Percentiles rank a stretch among this genome's conserved stretches.
These are phyloP conservation scores for Pseudobourletiella spinata DNA, from an alignment of 1,140 invertebrate species.

Conservation along the genomic window DNA sequence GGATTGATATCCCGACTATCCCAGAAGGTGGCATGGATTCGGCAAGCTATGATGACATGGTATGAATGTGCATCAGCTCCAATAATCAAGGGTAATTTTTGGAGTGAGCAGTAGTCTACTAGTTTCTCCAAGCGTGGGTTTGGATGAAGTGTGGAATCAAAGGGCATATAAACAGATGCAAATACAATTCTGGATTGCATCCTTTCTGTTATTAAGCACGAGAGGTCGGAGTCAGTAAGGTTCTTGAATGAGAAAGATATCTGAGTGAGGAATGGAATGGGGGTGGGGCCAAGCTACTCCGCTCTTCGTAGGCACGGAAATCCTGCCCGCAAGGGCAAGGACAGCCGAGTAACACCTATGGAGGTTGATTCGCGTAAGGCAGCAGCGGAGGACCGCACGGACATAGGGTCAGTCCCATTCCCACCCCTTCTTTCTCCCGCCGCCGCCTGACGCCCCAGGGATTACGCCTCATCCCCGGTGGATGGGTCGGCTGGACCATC, in stretches of 20 bases:
- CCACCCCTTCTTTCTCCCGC: too few relatives aligned
- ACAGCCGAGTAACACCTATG: neutral
- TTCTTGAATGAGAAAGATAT: conserved; percentile 8
- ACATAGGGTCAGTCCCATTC: too few relatives aligned
- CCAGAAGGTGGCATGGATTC: too few relatives aligned
- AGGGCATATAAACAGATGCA: conserved; percentile 21
- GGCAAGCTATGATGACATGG: too few relatives aligned
- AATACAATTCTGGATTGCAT: neutral
- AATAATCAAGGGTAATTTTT: conserved; percentile 4
- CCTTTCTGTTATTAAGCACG: neutral
- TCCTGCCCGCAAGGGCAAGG: neutral
- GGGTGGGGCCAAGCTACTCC: neutral
- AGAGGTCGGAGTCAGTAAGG: neutral
- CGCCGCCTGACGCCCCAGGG: too few relatives aligned
- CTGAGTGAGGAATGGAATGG: neutral
- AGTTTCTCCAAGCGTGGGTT: neutral
- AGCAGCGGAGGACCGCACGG: too few relatives aligned
- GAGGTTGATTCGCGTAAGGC: conserved; percentile 8
- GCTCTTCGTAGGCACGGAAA: too few relatives aligned
- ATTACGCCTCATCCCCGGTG: too few relatives aligned
- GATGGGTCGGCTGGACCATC: too few relatives aligned
- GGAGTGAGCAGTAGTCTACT: neutral
- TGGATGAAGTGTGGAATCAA: neutral
- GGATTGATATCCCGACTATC: conserved; percentile 16
- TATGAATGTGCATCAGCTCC: conserved; percentile 23